Evolutionary conservation across 2,888 invertebrate species (phyloP).

Genomic region (Drosophila kuntzei): DNA sequence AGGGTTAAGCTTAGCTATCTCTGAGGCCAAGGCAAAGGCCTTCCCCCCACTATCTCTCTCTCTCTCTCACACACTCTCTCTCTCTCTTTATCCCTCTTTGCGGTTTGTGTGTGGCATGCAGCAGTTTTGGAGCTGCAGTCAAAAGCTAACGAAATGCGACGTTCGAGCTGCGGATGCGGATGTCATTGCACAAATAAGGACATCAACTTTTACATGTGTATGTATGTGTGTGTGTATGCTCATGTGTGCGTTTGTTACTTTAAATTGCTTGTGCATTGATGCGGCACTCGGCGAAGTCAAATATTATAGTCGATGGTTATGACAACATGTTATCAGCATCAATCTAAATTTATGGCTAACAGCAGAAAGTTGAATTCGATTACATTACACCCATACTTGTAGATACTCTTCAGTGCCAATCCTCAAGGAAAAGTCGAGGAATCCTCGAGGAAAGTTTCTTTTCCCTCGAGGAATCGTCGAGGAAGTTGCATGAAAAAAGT

Average conservation of each 20-base stretch:
- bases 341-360: slow-evolving; percentile 29
- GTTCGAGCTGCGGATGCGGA: slow-evolving; percentile 41
- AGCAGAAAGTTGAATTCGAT: slow-evolving; percentile 29
- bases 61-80: background rate
- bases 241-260: slow-evolving; percentile 30
- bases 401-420: too few species aligned
- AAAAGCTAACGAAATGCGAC: slow-evolving; percentile 55
- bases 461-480: too few species aligned
- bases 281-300: slow-evolving; percentile 47
- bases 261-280: slow-evolving; percentile 58
- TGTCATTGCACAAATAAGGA: slow-evolving; percentile 49
- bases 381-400: too few species aligned
- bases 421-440: too few species aligned
- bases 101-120: slow-evolving; percentile 34
- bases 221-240: slow-evolving; percentile 2
- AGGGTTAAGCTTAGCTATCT: slow-evolving; percentile 52
- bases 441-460: too few species aligned
- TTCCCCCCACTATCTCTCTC: background rate
- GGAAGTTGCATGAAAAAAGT: too few species aligned
- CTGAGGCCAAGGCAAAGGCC: slow-evolving; percentile 27
- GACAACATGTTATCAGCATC: slow-evolving; percentile 44
- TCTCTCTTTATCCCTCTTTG: slow-evolving; percentile 6
- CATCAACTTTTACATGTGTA: slow-evolving; percentile 22
- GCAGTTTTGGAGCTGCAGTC: slow-evolving; percentile 38
- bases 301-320: slow-evolving; percentile 43